These are phyloP conservation scores for Chelon auratus DNA, from an alignment of 2,797 vertebrate species.

Conservation along the genomic window DNA sequence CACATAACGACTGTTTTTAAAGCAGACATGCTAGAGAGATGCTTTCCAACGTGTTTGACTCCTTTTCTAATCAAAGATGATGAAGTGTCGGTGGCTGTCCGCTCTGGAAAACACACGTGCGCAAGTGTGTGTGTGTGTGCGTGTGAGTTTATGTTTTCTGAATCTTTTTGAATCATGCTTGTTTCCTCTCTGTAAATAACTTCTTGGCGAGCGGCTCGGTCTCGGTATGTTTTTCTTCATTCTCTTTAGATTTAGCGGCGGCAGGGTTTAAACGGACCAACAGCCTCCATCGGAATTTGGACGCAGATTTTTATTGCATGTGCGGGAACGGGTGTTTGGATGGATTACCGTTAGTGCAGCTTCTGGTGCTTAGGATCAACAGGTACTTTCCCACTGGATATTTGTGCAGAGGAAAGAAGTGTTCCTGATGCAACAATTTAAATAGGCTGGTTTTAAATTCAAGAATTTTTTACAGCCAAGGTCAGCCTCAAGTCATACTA, in stretches of 20 bases:
- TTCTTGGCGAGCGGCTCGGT: constrained; percentile 40
- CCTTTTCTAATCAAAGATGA: constrained; percentile 74
- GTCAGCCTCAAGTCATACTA: constrained; percentile 10
- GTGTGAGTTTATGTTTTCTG: constrained; percentile 25
- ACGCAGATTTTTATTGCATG: constrained; percentile 59
- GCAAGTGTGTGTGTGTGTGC: constrained; percentile 24
- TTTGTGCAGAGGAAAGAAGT: constrained; percentile 1
- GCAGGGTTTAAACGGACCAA: constrained; percentile 57
- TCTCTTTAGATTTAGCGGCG: constrained; percentile 53
- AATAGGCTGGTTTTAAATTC: constrained; percentile 8
- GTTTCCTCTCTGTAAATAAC: constrained; percentile 50
- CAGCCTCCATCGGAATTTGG: constrained; percentile 57
- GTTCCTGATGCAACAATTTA: constrained; percentile 6
- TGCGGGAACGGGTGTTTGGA: constrained; percentile 54
- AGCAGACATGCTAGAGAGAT: constrained; percentile 49
- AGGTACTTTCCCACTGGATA: constrained; percentile 52
- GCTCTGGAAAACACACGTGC: constrained; percentile 38
- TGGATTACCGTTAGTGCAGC: constrained; percentile 39
- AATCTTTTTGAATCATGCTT: constrained; percentile 34
- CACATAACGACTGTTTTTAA: constrained; percentile 39
- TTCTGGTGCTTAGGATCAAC: constrained; percentile 33
- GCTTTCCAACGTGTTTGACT: constrained; percentile 64
- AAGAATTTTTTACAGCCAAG: constrained; percentile 9
- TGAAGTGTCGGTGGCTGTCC: constrained; percentile 71
- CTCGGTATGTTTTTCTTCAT: constrained; percentile 47